Evolutionary conservation across 2,113 vertebrate genomes (phyloP), one percentile per base, ranked within the genome.

Genomic region (Formicarius rufipectus): DNA sequence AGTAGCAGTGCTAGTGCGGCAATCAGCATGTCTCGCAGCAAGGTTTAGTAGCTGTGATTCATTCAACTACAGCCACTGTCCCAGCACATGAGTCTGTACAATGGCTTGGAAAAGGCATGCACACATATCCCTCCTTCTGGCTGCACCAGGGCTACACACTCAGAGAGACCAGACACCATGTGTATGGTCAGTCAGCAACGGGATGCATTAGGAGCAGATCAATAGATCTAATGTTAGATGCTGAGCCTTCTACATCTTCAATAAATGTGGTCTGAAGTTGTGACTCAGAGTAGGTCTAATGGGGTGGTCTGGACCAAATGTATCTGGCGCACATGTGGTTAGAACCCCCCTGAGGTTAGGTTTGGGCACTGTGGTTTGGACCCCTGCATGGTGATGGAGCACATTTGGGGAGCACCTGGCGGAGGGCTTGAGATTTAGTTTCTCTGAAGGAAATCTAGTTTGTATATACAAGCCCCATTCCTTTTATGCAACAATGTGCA

Each of bases 1-100:
- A 0, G 3, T 1, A 12, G 60, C 30, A 7, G 16, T 0, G 7
- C 58, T 23, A 3, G 18, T 3, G 45, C 0, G 0, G 24, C 2
- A 44, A 49, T n/a, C 2, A 3, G 44, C 37, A 10, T 1, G 0
- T 62, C 71, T 84, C 13, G 4, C 12, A 35, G 71, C 49, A 62
- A 69, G 78, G 69, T 56, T 55, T 67, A n/a, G 35, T 27, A 33
- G 49, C 71, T 56, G n/a, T 25, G 62, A 4, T 45, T 63, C 66
- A 40, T 59, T 37, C 45, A 66, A 5, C 18, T 52, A 31, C 74
- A 52, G 60, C 81, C 30, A 8, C 56, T 8, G 23, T 2, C 82
- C 42, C 52, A 27, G 73, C 6, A 1, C 66, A 33, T 0, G 4
- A 14, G 20, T 23, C 55, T 60, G 58, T 58, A 73, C 31, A 9